These are phyloP conservation scores for Ranitomeya imitator DNA, from an alignment of 2,113 vertebrate species.

Conservation along the genomic window DNA sequence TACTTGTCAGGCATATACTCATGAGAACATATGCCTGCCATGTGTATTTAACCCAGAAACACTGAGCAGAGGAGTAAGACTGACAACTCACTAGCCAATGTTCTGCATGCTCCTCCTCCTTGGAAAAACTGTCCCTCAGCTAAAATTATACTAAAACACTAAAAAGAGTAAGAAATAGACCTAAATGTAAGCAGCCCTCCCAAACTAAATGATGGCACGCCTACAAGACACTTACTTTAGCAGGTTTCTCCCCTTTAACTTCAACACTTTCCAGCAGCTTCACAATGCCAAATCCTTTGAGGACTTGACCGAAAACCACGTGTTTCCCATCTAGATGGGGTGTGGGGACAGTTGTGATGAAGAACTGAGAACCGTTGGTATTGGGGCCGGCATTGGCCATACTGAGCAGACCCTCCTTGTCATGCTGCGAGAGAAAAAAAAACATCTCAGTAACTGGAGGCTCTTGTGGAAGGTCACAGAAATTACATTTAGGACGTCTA, in stretches of 20 bases:
- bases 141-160: too few species aligned
- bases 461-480: not conserved
- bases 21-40: too few species aligned
- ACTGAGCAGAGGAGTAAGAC: too few species aligned
- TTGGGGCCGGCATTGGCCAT: slow-evolving; percentile 93
- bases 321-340: slow-evolving; percentile 92
- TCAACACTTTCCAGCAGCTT: slow-evolving; percentile 86
- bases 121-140: too few species aligned
- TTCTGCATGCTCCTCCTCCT: too few species aligned
- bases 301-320: slow-evolving; percentile 91
- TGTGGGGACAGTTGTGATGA: slow-evolving; percentile 91
- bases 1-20: too few species aligned
- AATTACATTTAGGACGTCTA: not conserved
- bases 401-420: slow-evolving; percentile 86
- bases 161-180: too few species aligned
- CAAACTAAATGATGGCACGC: too few species aligned
- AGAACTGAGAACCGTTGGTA: slow-evolving; percentile 97
- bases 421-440: slow-evolving; percentile 76
- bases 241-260: slow-evolving; percentile 82
- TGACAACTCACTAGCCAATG: too few species aligned
- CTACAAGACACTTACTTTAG: slow-evolving; percentile 72
- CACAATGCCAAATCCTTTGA: slow-evolving; percentile 89
- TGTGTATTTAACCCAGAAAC: too few species aligned
- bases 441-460: not conserved
- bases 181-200: too few species aligned